Percentiles rank a stretch among this genome's conserved stretches.
Conservation (phyloP, 1,140 invertebrate genomes). For the Venustaconcha ellipsiformis region DNA sequence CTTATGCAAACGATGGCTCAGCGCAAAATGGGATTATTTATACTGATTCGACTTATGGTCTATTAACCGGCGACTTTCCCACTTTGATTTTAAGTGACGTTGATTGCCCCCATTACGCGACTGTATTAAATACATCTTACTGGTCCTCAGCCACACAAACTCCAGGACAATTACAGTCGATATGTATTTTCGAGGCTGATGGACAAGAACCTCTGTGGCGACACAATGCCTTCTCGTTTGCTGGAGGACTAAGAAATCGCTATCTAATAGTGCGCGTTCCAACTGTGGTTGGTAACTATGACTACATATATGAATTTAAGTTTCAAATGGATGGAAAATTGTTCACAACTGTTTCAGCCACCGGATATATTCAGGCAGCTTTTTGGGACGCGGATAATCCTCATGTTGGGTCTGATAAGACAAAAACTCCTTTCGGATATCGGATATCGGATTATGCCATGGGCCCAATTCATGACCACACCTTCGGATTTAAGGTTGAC, state of each 20-base stretch:
- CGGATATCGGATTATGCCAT: conserved; percentile 26
- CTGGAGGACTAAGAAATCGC: conserved; percentile 18
- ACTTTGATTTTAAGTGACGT: conserved; percentile 12
- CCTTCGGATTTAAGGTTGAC: conserved; percentile 56
- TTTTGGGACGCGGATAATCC: conserved; percentile 34
- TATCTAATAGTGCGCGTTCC: conserved; percentile 21
- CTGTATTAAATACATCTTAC: conserved; percentile 19
- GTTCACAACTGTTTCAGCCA: conserved; percentile 23
- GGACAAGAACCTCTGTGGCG: conserved; percentile 22
- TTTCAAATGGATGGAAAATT: conserved; percentile 40
- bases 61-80: conserved; percentile 15
- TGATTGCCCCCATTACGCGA: conserved; percentile 28
- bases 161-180: conserved; percentile 11
- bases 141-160: conserved; percentile 16
- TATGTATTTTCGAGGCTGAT: conserved; percentile 28
- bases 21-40: conserved; percentile 30
- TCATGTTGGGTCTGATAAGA: conserved; percentile 17
- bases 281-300: conserved; percentile 35
- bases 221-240: conserved; percentile 6
- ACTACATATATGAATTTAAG: conserved; percentile 42
- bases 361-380: conserved; percentile 48
- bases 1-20: conserved; percentile 24
- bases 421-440: conserved; percentile 39
- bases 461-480: conserved; percentile 53
- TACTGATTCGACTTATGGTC: conserved; percentile 24